Base-by-base conservation (phyloP, 2,797 vertebrate species). In the Psittacula echo region DNA sequence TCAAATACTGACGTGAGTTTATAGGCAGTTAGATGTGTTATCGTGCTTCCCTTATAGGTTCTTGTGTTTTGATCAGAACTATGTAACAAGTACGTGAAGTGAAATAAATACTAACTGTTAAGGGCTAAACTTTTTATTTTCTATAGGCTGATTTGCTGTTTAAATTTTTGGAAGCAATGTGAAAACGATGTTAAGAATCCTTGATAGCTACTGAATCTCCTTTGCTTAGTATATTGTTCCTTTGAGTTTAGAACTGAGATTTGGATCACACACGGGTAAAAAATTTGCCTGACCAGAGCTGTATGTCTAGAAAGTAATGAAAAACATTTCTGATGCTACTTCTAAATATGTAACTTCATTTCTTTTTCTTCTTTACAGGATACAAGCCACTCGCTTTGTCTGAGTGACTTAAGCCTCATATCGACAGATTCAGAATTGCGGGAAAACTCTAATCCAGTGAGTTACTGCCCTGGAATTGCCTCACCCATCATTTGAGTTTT, bases 331-430 rank as follows among this genome's bases (percentile, higher is more conserved):
- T 85, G 44, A 14, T 4, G 3, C 54, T 27, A 7, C n/a, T 67
- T 5, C 66, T 17, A 7, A 61, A 34, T 53, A 21, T 4, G 1
- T 42, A 81, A 89, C 72, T 61, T 3, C 23, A 9, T n/a, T 87
- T 62, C 11, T 65, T 85, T 88, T 83, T 84, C 23, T 77, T 92
- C 87, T 90, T 81, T 44, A 64, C 98, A 99, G 99, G 99, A 99
- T 98, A 98, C 99, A 97, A 99, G 99, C 98, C 99, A 99, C 97
- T 99, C 99, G 5, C 98, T 99, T 96, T 99, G 99, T 98, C 98
- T 99, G 98, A 99, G 99, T 97, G 99, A 99, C 97, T 97, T 99
- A 97, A 99, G 99, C 97, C 99, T 99, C 98, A 98, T 99, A 90
- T 99, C 99, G 44, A 99, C 99, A 87, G 99, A 99, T 96, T 99